phyloP scores from a whole-genome alignment of 2,113 vertebrate species.

The Cynopterus brachyotis region DNA sequence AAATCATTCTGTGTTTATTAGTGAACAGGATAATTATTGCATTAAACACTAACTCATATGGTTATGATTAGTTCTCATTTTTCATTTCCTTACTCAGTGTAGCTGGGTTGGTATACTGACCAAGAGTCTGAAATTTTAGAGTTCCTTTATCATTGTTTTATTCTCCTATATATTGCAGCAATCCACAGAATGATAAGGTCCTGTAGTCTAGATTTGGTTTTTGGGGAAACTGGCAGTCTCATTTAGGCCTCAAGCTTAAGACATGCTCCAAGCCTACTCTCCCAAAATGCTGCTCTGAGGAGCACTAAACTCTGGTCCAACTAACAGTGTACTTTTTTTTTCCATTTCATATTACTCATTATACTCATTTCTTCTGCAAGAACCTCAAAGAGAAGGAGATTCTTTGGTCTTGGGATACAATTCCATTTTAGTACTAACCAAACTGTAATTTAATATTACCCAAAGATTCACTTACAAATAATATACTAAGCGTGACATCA shows the following conservation, averaged over 20 bases:
- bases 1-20: too few species aligned
- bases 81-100: not conserved
- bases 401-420: not conserved
- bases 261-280: not conserved
- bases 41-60: too few species aligned
- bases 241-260: not conserved
- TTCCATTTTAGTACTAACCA: not conserved
- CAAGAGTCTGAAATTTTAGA: not conserved
- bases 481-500: not conserved
- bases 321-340: not conserved
- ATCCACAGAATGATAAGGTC: not conserved
- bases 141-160: not conserved
- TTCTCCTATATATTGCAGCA: not conserved
- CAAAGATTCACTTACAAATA: constrained; percentile 16
- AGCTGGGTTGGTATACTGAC: not conserved
- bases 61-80: too few species aligned
- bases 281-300: not conserved
- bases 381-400: not conserved
- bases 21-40: too few species aligned
- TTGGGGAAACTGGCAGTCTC: not conserved
- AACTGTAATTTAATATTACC: not conserved
- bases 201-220: not conserved
- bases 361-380: not conserved
- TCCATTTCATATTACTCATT: not conserved
- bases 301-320: not conserved